phyloP scores from a whole-genome alignment of 2,888 invertebrate species.

The Metacarcinus magister region DNA sequence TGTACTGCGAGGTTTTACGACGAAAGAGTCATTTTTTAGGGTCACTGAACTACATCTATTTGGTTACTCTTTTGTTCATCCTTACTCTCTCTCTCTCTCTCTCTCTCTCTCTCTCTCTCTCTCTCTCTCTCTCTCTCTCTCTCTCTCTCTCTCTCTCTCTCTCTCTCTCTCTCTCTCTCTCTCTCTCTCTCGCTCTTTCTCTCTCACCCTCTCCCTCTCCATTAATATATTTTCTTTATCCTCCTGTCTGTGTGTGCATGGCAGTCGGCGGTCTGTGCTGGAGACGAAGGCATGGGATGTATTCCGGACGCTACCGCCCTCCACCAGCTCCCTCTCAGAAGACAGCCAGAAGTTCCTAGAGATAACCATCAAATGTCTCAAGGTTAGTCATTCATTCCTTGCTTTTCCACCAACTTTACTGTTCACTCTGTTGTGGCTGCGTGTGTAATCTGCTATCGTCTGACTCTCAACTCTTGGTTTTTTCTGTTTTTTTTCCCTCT shows the following conservation, averaged over 20 bases:
- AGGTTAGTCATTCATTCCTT: constrained; percentile 84
- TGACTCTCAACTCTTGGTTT: background rate
- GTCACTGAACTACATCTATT: constrained; percentile 18
- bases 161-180: constrained; percentile 43
- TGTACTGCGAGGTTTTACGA: background rate
- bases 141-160: constrained; percentile 39
- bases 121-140: constrained; percentile 6
- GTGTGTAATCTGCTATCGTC: background rate
- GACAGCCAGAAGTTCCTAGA: constrained; percentile 90
- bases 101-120: constrained; percentile 14
- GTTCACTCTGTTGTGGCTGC: background rate
- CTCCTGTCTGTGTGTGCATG: background rate
- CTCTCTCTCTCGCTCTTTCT: background rate
- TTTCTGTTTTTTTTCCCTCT: background rate
- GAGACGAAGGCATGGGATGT: constrained; percentile 91
- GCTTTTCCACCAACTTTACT: background rate
- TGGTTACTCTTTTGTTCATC: background rate
- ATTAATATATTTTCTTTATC: background rate
- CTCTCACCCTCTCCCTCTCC: constrained; percentile 20
- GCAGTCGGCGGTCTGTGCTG: constrained; percentile 86
- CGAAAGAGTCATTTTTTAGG: background rate
- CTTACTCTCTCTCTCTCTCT: background rate
- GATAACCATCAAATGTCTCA: constrained; percentile 88
- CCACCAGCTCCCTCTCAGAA: constrained; percentile 89
- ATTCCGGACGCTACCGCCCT: constrained; percentile 90